These are phyloP conservation scores for Troides oblongomaculatus DNA, from an alignment of 2,888 invertebrate genomes.

Conservation along the genomic window DNA sequence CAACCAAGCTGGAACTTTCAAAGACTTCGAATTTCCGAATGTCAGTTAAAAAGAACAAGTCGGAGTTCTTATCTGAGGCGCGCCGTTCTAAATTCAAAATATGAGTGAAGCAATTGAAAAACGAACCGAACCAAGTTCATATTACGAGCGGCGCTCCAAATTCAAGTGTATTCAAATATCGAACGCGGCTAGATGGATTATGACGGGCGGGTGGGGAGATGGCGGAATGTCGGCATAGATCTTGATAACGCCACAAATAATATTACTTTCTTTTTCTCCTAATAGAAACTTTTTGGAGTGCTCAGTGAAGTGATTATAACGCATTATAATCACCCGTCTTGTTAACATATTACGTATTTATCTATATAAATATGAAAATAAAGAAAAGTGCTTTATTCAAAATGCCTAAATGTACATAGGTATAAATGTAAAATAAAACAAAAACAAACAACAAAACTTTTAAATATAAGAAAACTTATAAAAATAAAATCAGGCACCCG, in stretches of 20 bases:
- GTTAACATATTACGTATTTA: constrained; percentile 9
- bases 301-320: neutral
- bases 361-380: no score
- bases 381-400: no score
- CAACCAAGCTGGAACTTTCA: constrained; percentile 1
- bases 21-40: constrained; percentile 25
- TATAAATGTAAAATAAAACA: no score
- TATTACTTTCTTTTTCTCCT: constrained; percentile 44
- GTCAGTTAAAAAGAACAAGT: constrained; percentile 23
- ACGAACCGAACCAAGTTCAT: constrained; percentile 74
- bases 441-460: no score
- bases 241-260: constrained; percentile 54
- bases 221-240: constrained; percentile 57
- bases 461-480: no score
- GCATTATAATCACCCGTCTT: neutral
- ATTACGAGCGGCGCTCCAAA: constrained; percentile 74
- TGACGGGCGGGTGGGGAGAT: constrained; percentile 56
- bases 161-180: constrained; percentile 77
- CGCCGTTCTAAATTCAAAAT: constrained; percentile 76
- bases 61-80: constrained; percentile 57
- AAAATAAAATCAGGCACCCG: no score
- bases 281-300: constrained; percentile 34
- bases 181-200: constrained; percentile 70
- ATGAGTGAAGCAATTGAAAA: constrained; percentile 78
- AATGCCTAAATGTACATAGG: no score